Base-by-base conservation (phyloP, 2,113 vertebrate species). In the Thermophis baileyi region DNA sequence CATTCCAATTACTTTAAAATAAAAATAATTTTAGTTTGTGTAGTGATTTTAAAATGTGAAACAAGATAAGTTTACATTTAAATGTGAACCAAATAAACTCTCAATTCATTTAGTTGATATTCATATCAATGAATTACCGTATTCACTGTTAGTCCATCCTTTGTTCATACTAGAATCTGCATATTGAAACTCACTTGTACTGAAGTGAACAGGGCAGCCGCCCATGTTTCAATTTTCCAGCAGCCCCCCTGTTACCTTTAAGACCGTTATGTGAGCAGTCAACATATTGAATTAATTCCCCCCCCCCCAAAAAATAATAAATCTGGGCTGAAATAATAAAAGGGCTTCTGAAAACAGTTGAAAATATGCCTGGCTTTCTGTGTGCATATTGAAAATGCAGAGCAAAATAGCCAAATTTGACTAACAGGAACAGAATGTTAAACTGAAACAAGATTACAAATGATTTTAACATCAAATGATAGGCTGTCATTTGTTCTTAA, bases 381-480 rank as follows among this genome's bases (percentile, higher is more conserved):
- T 50, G 3, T 86, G 8, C 40, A 16, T 91, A 88, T 90, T 69
- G 40, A 46, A 86, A 40, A 93, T 3, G 40, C 54, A 47, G 57
- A 96, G 4, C 0, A 53, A 87, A 85, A 89, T 0, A 1, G 86
- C 50, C 53, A 92, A 93, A 88, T 94, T 91, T 1, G 35, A 87
- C 35, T 57, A 89, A 63, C 44, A 92, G 69, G 7, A 94, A 93
- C 94, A 53, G 8, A 47, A 55, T 9, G 54, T 35, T 24, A 54
- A 6, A 86, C 85, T 51, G 85, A 91, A 94, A 18, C 30, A 94
- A 40, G 40, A 25, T 93, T 89, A 88, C 69, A 20, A 3, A 9
- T 94, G 30, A 53, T 35, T 90, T 95, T 87, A 93, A 95, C 93
- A 91, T 55, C n/a, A 46, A 85, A 3, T 30, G 46, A 46, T 94